Base-by-base conservation (phyloP, 2,888 invertebrate genomes). In the Chrysomela aeneicollis region DNA sequence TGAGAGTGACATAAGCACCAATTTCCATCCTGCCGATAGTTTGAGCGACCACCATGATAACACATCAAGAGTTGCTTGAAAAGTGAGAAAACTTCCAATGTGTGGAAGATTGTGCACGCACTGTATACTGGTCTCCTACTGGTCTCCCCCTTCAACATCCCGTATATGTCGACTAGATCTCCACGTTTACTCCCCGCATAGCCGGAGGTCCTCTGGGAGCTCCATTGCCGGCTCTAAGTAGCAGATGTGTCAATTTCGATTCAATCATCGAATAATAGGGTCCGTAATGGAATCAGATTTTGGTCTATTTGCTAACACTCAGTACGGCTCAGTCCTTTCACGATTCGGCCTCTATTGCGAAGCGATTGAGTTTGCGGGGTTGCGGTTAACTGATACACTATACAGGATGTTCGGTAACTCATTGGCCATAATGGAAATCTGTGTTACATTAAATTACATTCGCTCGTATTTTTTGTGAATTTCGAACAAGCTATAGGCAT, bases 171-270 rank as follows among this genome's bases (percentile, higher is more conserved):
- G 17, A 22, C 19, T 42, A 26, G 57, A 50, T 57, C 30, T 42
- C 42, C 32, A 50, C 18, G 49, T 49, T 35, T 53, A 61, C 59
- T 53, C 46, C 52, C 53, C 52, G 35, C 18, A 54, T 53, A 59
- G 53, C 59, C 59, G 37, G 35, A 52, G 58, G 63, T 47, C 52
- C 21, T 59, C 32, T 9, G 10, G 30, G 57, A 26, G 26, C 46
- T 15, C 26, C 57, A 22, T 22, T 46, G 17, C 46, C 26, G 46
- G 30, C 47, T 74, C 78, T 82, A 82, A 82, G 82, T 82, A 82
- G 82, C 83, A 83, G 82, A 83, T 83, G 83, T 82, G 83, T 83
- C 83, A 83, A 83, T 83, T 83, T 82, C 82, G 80, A 82, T 82
- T 82, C 82, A 83, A 83, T 83, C 82, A 82, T 77, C 74, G 77